Conservation (phyloP, 2,888 invertebrate genomes). For the Aleiodes alternator region DNA sequence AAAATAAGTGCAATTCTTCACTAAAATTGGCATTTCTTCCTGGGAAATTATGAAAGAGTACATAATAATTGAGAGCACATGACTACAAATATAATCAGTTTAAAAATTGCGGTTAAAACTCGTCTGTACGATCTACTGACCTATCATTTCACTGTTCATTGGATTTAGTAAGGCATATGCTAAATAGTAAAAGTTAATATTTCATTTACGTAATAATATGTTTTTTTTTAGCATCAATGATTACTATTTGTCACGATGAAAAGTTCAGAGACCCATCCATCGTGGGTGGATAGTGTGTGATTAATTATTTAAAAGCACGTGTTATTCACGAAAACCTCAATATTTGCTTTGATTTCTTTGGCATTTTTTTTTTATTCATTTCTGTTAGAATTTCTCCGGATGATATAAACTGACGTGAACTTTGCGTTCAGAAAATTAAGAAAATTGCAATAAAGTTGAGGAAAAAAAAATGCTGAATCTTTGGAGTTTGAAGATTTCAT, state of each 20-base stretch:
- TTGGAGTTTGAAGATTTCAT: constrained; percentile 32
- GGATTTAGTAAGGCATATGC: constrained; percentile 40
- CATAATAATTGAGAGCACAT: not conserved
- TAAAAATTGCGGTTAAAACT: not conserved
- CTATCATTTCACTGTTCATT: constrained; percentile 47
- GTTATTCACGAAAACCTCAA: not conserved
- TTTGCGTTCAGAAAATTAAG: constrained; percentile 43
- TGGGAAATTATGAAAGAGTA: too few relatives aligned
- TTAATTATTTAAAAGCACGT: constrained; percentile 22
- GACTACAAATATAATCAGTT: not conserved
- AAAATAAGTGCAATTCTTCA: too few relatives aligned
- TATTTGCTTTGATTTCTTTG: not conserved
- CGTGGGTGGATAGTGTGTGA: constrained; percentile 1
- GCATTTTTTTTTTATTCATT: not conserved
- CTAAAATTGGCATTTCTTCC: too few relatives aligned
- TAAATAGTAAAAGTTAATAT: constrained; percentile 36
- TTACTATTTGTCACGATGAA: constrained; percentile 15
- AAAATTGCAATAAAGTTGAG: constrained; percentile 1
- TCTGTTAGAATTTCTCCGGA: constrained; percentile 10
- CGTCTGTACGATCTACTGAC: constrained; percentile 41
- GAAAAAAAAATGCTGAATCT: not conserved
- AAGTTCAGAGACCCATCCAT: constrained; percentile 14
- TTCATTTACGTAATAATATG: constrained; percentile 18
- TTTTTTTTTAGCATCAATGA: constrained; percentile 22
- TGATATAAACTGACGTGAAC: constrained; percentile 34